Evolutionary conservation across 2,113 vertebrate genomes (phyloP).

Genomic region (Nycticorax nycticorax): DNA sequence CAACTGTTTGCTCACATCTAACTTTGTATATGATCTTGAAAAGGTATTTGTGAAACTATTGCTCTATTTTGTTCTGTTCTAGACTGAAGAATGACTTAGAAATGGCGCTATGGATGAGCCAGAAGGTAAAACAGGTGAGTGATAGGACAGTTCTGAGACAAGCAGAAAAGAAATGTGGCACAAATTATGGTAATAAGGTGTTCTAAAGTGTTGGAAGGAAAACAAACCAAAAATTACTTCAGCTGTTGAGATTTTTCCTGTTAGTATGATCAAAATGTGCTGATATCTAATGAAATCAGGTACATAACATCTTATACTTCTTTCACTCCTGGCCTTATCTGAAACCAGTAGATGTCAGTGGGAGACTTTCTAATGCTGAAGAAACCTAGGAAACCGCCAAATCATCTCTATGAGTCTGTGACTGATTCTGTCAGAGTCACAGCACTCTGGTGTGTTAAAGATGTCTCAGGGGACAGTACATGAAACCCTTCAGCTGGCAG

Average conservation of each 20-base stretch:
- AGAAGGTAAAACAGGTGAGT: conserved; percentile 4
- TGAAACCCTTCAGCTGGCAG: background rate
- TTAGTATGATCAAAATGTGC: background rate
- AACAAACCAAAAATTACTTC: background rate
- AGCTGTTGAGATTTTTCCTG: background rate
- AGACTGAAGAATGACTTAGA: conserved; percentile 68
- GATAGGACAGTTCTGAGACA: background rate
- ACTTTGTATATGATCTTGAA: background rate
- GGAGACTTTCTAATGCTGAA: background rate
- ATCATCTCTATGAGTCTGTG: background rate
- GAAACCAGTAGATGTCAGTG: conserved; percentile 26
- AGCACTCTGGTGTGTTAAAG: background rate
- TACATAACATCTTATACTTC: background rate
- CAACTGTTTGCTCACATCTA: background rate
- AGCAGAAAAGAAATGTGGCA: background rate
- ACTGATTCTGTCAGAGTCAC: background rate
- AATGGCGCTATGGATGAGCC: background rate
- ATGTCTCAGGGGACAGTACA: background rate
- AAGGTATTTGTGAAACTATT: background rate
- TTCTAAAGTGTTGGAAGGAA: background rate
- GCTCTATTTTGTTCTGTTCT: background rate
- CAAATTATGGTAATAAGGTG: background rate
- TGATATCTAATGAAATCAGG: background rate
- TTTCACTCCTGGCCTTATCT: background rate
- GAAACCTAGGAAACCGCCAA: background rate